These are phyloP conservation scores for Mythimna vitellina DNA, from an alignment of 2,888 invertebrate species.

Conservation along the genomic window DNA sequence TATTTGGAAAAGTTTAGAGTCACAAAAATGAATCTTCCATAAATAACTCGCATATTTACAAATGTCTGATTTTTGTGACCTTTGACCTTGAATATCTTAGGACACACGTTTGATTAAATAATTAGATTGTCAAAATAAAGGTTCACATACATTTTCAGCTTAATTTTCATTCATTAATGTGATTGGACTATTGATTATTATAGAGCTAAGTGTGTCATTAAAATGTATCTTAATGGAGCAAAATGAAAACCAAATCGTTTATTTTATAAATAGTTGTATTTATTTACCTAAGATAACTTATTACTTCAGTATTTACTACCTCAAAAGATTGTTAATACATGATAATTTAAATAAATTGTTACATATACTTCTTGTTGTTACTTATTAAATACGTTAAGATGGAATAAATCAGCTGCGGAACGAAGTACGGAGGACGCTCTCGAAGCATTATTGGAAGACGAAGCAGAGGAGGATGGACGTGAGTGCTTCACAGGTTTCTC, in stretches of 20 bases:
- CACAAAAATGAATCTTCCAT: too few species aligned
- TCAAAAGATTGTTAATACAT: conserved; percentile 28
- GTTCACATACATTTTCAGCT: too few species aligned
- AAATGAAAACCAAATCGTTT: not conserved
- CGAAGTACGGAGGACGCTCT: conserved; percentile 85
- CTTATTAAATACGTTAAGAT: conserved; percentile 73
- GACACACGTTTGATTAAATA: too few species aligned
- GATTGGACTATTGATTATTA: not conserved
- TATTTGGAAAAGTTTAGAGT: too few species aligned
- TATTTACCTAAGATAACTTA: conserved; percentile 19
- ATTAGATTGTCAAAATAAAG: too few species aligned
- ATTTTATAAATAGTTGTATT: conserved; percentile 24
- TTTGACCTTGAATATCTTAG: too few species aligned
- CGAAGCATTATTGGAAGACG: conserved; percentile 74
- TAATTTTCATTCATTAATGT: too few species aligned
- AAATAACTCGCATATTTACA: too few species aligned
- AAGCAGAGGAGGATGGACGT: conserved; percentile 79
- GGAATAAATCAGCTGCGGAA: conserved; percentile 84
- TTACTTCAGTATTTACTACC: conserved; percentile 27
- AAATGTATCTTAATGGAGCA: not conserved
- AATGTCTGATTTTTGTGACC: too few species aligned
- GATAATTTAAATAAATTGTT: conserved; percentile 35
- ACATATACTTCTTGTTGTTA: conserved; percentile 16
- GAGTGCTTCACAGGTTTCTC: conserved; percentile 92
- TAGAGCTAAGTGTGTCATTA: not conserved